phyloP scores from a whole-genome alignment of 2,888 invertebrate species.

The Ectemnius cavifrons region DNA sequence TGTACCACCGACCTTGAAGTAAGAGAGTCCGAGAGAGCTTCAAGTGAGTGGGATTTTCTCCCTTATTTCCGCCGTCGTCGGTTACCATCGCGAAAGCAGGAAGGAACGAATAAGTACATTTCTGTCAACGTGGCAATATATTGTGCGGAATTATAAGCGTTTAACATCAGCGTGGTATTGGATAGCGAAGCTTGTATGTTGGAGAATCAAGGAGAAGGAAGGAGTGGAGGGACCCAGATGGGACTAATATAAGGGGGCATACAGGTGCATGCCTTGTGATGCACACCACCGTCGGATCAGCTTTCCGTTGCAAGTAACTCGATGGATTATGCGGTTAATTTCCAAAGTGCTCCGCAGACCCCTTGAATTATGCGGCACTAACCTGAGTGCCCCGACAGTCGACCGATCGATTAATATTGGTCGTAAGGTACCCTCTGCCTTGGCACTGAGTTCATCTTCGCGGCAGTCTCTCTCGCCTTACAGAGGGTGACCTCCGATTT shows the following conservation, averaged over 20 bases:
- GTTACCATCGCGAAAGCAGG: no score
- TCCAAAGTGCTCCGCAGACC: constrained; percentile 67
- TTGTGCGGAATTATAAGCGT: not conserved
- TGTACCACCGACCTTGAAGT: constrained; percentile 23
- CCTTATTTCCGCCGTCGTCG: no score
- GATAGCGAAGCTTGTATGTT: no score
- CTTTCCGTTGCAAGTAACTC: constrained; percentile 58
- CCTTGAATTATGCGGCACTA: constrained; percentile 64
- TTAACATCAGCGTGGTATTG: not conserved
- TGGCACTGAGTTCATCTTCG: not conserved
- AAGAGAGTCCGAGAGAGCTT: constrained; percentile 36
- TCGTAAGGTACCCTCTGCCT: constrained; percentile 36
- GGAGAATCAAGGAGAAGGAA: not conserved
- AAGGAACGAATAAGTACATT: not conserved
- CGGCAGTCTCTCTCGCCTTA: constrained; percentile 21
- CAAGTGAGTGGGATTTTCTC: no score
- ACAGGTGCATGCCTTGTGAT: not conserved
- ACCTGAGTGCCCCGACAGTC: constrained; percentile 53
- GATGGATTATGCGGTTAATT: constrained; percentile 72
- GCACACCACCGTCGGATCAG: constrained; percentile 25
- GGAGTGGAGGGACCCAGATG: not conserved
- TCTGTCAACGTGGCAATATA: not conserved
- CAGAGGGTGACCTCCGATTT: constrained; percentile 40
- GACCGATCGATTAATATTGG: constrained; percentile 54
- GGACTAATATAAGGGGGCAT: not conserved